These are phyloP conservation scores for Lepeophtheirus nordmannii DNA, from an alignment of 2,888 invertebrate genomes.

Conservation along the genomic window DNA sequence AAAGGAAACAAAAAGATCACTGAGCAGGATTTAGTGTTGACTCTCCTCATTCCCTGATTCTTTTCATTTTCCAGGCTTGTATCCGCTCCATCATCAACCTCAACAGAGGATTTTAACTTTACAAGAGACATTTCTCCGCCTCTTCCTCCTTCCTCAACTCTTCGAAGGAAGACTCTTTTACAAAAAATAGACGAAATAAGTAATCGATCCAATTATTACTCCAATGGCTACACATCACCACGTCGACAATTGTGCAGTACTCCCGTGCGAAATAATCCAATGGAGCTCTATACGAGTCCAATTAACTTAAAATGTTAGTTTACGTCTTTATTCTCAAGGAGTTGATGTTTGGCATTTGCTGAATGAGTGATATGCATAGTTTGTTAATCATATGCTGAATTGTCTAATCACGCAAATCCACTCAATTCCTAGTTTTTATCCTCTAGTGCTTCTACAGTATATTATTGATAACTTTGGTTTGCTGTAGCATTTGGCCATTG, in stretches of 20 bases:
- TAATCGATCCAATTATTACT: conserved; percentile 4
- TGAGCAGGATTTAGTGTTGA: background rate
- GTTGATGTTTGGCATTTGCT: too few species aligned
- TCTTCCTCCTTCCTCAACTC: background rate
- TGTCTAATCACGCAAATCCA: too few species aligned
- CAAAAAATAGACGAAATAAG: background rate
- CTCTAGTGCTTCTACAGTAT: too few species aligned
- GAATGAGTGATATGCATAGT: too few species aligned
- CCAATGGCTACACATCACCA: background rate
- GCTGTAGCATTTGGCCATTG: too few species aligned
- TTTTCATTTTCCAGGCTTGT: background rate
- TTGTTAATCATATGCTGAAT: too few species aligned
- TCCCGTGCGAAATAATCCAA: too few species aligned
- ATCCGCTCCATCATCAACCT: background rate
- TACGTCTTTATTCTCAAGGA: too few species aligned
- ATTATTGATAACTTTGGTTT: too few species aligned
- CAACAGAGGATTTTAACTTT: background rate
- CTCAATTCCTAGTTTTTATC: too few species aligned
- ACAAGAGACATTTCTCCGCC: background rate
- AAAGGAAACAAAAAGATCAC: background rate
- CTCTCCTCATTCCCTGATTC: background rate
- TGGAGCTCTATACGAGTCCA: too few species aligned
- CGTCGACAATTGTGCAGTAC: background rate
- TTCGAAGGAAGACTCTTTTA: background rate
- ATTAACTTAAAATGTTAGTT: too few species aligned